Conservation (phyloP, 2,113 vertebrate genomes). For the Muntiacus reevesi region DNA sequence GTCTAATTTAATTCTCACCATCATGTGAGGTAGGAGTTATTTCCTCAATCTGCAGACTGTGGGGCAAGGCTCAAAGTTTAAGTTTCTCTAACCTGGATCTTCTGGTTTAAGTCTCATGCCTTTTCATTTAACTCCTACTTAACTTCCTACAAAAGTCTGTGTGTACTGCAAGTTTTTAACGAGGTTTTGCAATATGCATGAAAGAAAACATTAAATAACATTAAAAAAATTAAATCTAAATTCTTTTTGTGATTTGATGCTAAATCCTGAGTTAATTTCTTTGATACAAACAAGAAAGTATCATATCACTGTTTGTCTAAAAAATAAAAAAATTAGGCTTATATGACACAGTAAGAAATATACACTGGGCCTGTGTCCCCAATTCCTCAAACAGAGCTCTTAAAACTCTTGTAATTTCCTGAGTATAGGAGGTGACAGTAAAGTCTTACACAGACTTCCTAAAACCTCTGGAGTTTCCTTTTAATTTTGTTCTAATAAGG, state of each 20-base stretch:
- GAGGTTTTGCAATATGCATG: neutral
- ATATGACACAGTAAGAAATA: neutral
- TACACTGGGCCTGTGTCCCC: neutral
- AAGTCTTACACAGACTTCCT: neutral
- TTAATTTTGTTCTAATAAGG: neutral
- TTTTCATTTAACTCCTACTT: conserved; percentile 26
- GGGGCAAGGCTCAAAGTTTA: neutral
- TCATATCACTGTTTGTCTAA: neutral
- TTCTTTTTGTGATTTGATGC: neutral
- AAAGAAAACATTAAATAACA: neutral
- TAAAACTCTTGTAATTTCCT: neutral
- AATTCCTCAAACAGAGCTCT: neutral
- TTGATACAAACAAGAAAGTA: neutral
- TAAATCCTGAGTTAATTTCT: conserved; percentile 39
- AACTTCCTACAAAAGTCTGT: neutral
- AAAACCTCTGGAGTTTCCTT: neutral
- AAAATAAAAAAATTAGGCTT: neutral
- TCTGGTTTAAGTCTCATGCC: conserved; percentile 3
- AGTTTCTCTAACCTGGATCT: neutral
- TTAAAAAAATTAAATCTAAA: neutral
- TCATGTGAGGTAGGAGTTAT: neutral
- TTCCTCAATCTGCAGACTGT: neutral
- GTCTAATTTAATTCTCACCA: conserved; percentile 5
- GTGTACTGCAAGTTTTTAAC: neutral
- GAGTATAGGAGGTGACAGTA: neutral